Base-by-base conservation (phyloP, 2,113 vertebrate species). In the Passer domesticus region DNA sequence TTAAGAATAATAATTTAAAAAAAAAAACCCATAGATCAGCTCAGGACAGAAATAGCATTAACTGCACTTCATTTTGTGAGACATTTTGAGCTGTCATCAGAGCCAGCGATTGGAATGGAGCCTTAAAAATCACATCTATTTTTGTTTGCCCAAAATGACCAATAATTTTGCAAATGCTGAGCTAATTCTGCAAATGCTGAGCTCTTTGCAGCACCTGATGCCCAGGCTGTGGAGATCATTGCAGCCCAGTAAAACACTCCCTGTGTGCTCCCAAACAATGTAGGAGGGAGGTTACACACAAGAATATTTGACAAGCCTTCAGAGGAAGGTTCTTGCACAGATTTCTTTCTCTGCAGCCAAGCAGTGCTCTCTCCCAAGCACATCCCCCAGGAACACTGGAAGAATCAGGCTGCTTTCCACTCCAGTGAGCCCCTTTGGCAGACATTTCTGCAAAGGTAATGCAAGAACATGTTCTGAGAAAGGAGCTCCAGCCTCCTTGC, bases 21-120 rank as follows among this genome's bases (percentile, higher is more conserved):
- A 72, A 64, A 44, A 0, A n/a, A n/a, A n/a, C 5, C 12, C 44
- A 50, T 15, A 89, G 55, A 92, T 91, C 69, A 85, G 33, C 63
- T 83, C 21, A 67, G 68, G 82, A 92, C 87, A 95, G 85, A 97
- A 96, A 95, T 95, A 94, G 84, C 47, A 52, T 62, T 87, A 79
- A 74, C 82, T 59, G 44, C 69, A 73, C 67, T 96, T 90, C 82
- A 94, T 91, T 92, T 84, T 80, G 70, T 74, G 63, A 95, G 55
- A 20, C 67, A 88, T 79, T 96, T 84, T 37, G 63, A 89, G 92
- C 93, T 95, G 91, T 92, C 93, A 73, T 95, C 91, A 89, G 49
- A 87, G 55, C 58, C 37, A 82, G 88, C 59, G 66, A 44, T 89
- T 92, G 91, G 78, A 96, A 91, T 22, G 10, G 47, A 80, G 92